A percentile compares a stretch with the other conserved stretches of the same genome.
These are phyloP conservation scores for Bradypodion pumilum DNA, from an alignment of 2,797 vertebrate genomes.

Conservation along the genomic window DNA sequence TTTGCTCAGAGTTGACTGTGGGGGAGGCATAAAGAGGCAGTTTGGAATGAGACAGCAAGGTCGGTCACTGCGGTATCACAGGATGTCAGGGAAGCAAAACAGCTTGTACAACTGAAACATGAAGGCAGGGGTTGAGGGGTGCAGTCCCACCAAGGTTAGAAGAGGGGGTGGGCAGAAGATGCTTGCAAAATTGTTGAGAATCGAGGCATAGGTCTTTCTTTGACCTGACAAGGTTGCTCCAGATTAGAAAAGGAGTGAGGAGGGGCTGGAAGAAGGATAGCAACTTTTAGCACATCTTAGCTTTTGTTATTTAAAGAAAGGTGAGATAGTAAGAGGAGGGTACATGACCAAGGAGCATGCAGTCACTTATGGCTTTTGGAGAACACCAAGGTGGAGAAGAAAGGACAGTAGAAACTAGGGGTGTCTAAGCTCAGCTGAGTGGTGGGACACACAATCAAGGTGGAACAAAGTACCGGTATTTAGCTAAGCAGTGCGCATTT, in stretches of 20 bases:
- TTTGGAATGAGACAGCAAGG: constrained; percentile 1
- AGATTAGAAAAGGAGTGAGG: neutral
- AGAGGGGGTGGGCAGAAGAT: neutral
- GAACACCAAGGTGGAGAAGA: no score
- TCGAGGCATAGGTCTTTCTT: neutral
- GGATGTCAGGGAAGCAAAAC: neutral
- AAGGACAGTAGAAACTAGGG: no score
- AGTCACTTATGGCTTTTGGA: no score
- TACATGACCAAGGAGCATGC: no score
- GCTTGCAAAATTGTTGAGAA: neutral
- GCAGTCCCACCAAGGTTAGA: neutral
- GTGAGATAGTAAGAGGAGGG: no score
- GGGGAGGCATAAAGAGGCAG: neutral
- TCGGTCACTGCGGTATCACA: neutral
- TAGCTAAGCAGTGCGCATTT: no score
- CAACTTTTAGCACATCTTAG: neutral
- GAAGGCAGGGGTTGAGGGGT: neutral
- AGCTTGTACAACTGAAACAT: neutral
- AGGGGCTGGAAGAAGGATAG: neutral
- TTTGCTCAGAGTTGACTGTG: neutral
- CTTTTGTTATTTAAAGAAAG: no score
- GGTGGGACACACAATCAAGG: no score
- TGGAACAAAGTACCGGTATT: no score
- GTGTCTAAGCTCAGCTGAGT: no score
- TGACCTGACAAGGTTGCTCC: neutral